Percentiles rank a stretch among this genome's conserved stretches.
phyloP scores from a whole-genome alignment of 2,113 vertebrate genomes.

The Silurus glanis region DNA sequence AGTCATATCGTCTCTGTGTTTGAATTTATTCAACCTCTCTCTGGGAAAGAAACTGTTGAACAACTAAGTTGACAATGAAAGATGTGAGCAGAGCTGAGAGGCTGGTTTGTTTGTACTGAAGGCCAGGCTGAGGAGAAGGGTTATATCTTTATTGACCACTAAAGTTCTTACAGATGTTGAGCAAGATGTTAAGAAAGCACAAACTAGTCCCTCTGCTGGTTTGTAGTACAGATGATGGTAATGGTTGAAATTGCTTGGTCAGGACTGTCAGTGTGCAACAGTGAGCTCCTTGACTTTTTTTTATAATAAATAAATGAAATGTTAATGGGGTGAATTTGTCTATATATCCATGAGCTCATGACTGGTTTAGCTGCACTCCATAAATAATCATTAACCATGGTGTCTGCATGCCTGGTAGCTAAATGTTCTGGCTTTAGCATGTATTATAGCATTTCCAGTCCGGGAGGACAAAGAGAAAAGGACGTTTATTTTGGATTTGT shows the following conservation, averaged over 20 bases:
- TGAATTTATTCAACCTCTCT: too few species aligned
- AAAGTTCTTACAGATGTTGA: background rate
- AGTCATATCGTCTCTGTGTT: background rate
- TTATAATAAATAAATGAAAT: background rate
- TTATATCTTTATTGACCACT: background rate
- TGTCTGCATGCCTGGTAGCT: background rate
- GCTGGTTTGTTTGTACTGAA: conserved; percentile 11
- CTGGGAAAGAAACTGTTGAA: conserved; percentile 13
- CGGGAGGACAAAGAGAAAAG: background rate
- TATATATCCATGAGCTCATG: background rate
- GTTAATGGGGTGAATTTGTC: background rate
- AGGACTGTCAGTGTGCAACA: background rate
- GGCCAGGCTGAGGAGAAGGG: conserved; percentile 3
- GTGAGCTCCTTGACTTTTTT: background rate
- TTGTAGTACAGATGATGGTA: background rate
- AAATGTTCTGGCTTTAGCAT: conserved; percentile 13
- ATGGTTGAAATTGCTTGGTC: background rate
- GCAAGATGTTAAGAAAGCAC: background rate
- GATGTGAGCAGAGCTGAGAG: background rate
- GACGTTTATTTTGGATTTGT: background rate
- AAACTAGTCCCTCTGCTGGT: background rate
- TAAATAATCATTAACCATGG: conserved; percentile 30
- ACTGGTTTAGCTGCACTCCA: background rate
- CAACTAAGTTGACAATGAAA: background rate
- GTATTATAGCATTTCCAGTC: conserved; percentile 20